Conservation (phyloP, 1,140 invertebrate genomes). For the Thrips palmi region DNA sequence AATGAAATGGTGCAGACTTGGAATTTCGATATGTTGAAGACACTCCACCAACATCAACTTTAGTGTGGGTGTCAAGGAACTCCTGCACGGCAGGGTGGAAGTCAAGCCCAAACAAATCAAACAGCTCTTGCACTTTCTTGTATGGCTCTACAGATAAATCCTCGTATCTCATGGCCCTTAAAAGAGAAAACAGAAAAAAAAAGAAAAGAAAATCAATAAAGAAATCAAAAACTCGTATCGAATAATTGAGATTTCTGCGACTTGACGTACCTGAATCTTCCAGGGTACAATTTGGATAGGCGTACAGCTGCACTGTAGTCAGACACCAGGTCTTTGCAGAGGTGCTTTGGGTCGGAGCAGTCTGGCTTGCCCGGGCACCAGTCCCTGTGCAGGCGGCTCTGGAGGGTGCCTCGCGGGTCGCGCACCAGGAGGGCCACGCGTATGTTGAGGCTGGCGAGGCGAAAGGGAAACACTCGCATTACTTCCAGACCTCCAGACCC, state of each 20-base stretch:
- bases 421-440: constrained; percentile 59
- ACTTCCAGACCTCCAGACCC: too few relatives aligned
- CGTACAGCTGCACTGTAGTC: constrained; percentile 58
- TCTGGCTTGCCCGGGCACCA: constrained; percentile 71
- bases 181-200: constrained; percentile 17
- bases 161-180: constrained; percentile 63
- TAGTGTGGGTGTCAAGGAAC: constrained; percentile 66
- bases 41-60: constrained; percentile 53
- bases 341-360: constrained; percentile 51
- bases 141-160: constrained; percentile 63
- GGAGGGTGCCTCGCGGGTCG: constrained; percentile 69
- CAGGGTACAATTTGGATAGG: constrained; percentile 45
- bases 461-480: too few relatives aligned
- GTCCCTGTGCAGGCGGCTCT: constrained; percentile 61
- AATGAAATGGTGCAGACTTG: constrained; percentile 64
- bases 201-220: constrained; percentile 3
- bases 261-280: constrained; percentile 42
- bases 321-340: constrained; percentile 65
- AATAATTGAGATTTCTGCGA: not conserved
- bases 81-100: constrained; percentile 45
- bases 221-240: not conserved
- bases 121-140: constrained; percentile 43
- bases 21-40: constrained; percentile 70
- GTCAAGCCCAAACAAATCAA: constrained; percentile 55
- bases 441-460: too few relatives aligned